phyloP scores from a whole-genome alignment of 2,113 vertebrate genomes.

The Sinocyclocheilus grahami region DNA sequence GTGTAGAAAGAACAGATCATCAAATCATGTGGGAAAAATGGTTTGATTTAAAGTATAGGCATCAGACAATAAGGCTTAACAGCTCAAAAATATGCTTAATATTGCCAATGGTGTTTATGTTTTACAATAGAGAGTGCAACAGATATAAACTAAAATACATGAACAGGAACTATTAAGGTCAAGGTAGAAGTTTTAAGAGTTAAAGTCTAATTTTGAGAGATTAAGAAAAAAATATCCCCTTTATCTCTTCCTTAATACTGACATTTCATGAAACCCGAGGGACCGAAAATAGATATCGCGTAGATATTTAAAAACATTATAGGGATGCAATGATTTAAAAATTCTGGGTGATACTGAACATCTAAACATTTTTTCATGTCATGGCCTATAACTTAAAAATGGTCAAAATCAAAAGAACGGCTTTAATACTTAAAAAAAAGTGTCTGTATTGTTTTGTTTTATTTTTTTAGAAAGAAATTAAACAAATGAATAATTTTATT shows the following conservation, averaged over 20 bases:
- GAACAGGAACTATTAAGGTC: not conserved
- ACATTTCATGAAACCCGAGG: not conserved
- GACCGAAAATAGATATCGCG: not conserved
- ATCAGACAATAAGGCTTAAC: not conserved
- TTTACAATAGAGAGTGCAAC: not conserved
- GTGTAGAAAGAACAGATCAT: not conserved
- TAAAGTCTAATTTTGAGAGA: not conserved
- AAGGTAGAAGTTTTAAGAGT: not conserved
- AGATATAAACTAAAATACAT: not conserved
- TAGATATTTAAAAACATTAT: not conserved
- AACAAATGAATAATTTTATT: too few relatives aligned
- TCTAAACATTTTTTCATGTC: not conserved
- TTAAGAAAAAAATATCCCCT: not conserved
- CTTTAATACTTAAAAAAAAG: too few relatives aligned
- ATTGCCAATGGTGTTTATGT: not conserved
- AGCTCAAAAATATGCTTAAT: slow-evolving; percentile 19
- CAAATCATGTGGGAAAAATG: not conserved
- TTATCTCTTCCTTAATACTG: not conserved
- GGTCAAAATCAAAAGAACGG: not conserved
- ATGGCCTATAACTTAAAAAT: not conserved
- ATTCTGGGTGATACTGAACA: not conserved
- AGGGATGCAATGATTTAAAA: not conserved
- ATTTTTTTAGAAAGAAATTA: too few relatives aligned
- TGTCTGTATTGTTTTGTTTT: too few relatives aligned
- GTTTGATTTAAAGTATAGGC: slow-evolving; percentile 16